Conservation (phyloP, 1,140 invertebrate species). For the Armadillidium nasatum region DNA sequence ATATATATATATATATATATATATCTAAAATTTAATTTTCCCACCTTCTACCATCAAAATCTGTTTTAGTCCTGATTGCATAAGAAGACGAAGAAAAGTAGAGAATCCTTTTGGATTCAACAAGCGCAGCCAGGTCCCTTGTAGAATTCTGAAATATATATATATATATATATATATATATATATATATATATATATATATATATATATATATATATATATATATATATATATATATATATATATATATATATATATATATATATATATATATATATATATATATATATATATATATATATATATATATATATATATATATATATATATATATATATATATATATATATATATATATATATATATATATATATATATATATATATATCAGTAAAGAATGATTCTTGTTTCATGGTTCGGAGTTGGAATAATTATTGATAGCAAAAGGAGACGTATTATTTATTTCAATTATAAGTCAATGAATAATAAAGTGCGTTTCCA, state of each 20-base stretch:
- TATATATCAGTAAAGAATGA: too few relatives aligned
- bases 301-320: too few relatives aligned
- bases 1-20: constrained; percentile 15
- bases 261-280: constrained; percentile 6
- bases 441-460: too few relatives aligned
- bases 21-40: not conserved
- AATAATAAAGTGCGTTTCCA: too few relatives aligned
- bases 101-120: not conserved
- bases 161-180: constrained; percentile 11
- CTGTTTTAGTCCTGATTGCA: not conserved
- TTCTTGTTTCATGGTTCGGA: too few relatives aligned
- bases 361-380: too few relatives aligned
- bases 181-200: constrained; percentile 14
- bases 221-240: constrained; percentile 6
- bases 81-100: not conserved
- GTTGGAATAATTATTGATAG: too few relatives aligned
- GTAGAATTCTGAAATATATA: not conserved
- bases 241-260: constrained; percentile 6
- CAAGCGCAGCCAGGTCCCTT: not conserved
- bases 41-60: not conserved
- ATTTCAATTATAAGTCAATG: too few relatives aligned
- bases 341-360: too few relatives aligned
- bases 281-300: too few relatives aligned
- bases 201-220: constrained; percentile 7
- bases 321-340: too few relatives aligned